A percentile compares a stretch with the other conserved stretches of the same genome.
These are phyloP conservation scores for Norana najaformis DNA, from an alignment of 2,888 invertebrate species.

Conservation along the genomic window DNA sequence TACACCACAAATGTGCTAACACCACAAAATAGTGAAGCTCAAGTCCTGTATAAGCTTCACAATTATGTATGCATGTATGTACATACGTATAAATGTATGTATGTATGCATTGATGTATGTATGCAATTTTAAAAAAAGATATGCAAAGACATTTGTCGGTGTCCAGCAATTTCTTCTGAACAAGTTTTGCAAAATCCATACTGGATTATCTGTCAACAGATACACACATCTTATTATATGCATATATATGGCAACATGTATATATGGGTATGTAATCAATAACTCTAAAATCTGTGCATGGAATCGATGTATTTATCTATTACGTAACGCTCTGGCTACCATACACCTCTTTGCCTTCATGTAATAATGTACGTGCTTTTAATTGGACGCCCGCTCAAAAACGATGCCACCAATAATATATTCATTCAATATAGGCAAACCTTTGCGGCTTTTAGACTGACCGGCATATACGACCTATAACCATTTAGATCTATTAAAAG, in stretches of 20 bases:
- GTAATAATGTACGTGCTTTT: background rate
- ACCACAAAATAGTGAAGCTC: too few relatives aligned
- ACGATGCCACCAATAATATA: background rate
- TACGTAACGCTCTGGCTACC: background rate
- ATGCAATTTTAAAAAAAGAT: conserved; percentile 27
- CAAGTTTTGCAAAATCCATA: conserved; percentile 35
- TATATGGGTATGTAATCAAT: conserved; percentile 29
- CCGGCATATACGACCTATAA: background rate
- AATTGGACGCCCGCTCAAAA: background rate
- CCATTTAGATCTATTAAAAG: too few relatives aligned
- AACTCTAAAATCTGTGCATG: too few relatives aligned
- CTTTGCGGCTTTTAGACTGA: background rate
- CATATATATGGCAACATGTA: conserved; percentile 34
- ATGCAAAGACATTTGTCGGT: conserved; percentile 35
- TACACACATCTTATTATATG: background rate
- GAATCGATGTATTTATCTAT: background rate
- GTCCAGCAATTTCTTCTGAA: conserved; percentile 36
- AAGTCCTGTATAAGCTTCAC: too few relatives aligned
- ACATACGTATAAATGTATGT: background rate
- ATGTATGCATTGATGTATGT: background rate
- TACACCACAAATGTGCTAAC: too few relatives aligned
- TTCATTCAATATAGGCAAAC: background rate
- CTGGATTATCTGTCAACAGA: background rate
- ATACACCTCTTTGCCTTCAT: too few relatives aligned
- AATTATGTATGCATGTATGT: too few relatives aligned